Conservation (phyloP, 2,888 invertebrate species). For the Andrena marginata region DNA sequence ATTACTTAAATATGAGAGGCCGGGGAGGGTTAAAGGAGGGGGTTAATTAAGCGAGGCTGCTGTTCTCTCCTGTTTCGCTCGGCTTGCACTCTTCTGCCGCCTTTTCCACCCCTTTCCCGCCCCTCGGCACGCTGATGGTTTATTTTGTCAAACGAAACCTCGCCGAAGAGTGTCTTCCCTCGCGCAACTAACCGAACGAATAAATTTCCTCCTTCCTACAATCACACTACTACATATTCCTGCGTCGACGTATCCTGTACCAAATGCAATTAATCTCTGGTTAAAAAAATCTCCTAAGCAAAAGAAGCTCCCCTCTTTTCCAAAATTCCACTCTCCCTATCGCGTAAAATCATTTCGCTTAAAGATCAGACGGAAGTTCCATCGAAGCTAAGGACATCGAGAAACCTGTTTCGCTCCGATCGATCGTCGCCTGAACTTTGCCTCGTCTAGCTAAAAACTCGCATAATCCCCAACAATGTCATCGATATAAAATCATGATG, state of each 20-base stretch:
- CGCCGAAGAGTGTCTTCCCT: slow-evolving; percentile 6
- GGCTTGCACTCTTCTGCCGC: slow-evolving; percentile 19
- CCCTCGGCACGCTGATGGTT: slow-evolving; percentile 26
- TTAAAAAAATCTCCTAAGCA: no score
- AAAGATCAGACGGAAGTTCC: background rate
- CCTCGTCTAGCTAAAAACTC: slow-evolving; percentile 53
- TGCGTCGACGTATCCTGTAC: no score
- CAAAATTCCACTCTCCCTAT: background rate
- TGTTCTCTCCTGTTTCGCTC: slow-evolving; percentile 24
- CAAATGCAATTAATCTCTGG: no score
- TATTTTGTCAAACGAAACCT: slow-evolving; percentile 55
- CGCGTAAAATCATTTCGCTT: background rate
- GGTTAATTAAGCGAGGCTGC: slow-evolving; percentile 62
- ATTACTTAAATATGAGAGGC: slow-evolving; percentile 55
- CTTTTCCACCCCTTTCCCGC: slow-evolving; percentile 14
- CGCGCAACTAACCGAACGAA: slow-evolving; percentile 30
- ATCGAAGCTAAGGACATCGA: slow-evolving; percentile 31
- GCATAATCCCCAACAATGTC: slow-evolving; percentile 27
- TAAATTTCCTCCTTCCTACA: slow-evolving; percentile 10
- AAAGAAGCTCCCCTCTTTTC: background rate
- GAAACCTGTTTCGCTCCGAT: slow-evolving; percentile 57
- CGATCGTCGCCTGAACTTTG: slow-evolving; percentile 57
- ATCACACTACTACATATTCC: background rate
- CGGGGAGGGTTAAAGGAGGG: slow-evolving; percentile 38
- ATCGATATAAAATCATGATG: slow-evolving; percentile 18